A percentile compares a stretch with the other conserved stretches of the same genome.
These are phyloP conservation scores for Halictus quadricinctus DNA, from an alignment of 2,888 invertebrate species.

Conservation along the genomic window DNA sequence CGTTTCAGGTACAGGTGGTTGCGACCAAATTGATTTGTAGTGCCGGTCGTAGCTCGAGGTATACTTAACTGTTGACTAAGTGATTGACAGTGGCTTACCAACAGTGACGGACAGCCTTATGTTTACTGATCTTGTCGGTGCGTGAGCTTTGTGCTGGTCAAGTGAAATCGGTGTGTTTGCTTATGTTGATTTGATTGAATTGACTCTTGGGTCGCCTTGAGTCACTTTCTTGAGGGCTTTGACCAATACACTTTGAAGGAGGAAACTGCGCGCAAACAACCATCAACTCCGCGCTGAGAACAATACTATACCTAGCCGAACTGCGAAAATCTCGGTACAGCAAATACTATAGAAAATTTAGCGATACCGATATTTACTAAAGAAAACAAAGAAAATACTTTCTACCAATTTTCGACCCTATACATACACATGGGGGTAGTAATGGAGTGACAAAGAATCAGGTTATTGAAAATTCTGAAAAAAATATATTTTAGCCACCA, in stretches of 20 bases:
- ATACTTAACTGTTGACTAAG: constrained; percentile 9
- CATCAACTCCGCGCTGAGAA: background rate
- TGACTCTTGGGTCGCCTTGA: constrained; percentile 1
- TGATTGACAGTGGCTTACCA: constrained; percentile 9
- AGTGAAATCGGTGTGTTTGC: constrained; percentile 13
- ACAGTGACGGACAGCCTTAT: constrained; percentile 2
- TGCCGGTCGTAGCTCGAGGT: background rate
- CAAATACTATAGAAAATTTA: background rate
- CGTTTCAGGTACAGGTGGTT: background rate
- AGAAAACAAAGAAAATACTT: background rate
- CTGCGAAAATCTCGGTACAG: background rate
- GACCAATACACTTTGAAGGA: background rate
- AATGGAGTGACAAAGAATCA: no score
- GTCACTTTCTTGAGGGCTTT: constrained; percentile 6
- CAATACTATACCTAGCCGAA: background rate
- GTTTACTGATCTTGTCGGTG: background rate
- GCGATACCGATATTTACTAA: background rate
- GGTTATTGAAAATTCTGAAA: no score
- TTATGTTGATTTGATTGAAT: constrained; percentile 17
- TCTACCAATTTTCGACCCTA: no score
- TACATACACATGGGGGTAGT: no score
- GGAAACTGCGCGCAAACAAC: constrained; percentile 1
- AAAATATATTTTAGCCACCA: no score
- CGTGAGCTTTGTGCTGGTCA: background rate
- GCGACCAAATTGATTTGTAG: background rate